Base-by-base conservation (phyloP, 2,888 invertebrate genomes). In the Stramonita haemastoma region DNA sequence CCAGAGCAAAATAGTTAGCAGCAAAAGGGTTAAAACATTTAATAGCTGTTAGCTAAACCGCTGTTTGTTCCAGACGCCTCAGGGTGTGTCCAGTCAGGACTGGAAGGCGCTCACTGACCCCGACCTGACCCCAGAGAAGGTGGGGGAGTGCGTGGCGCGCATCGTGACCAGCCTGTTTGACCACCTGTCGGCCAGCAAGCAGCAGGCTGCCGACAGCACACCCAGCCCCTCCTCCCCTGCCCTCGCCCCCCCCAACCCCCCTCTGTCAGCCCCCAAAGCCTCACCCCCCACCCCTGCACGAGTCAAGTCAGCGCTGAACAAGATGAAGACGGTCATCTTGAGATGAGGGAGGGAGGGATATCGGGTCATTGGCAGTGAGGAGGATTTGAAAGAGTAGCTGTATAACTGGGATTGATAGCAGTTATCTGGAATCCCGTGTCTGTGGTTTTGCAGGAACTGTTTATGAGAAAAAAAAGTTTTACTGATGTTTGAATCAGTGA, bases 121-220 rank as follows among this genome's bases (percentile, higher is more conserved):
- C 60, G 89, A 91, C 17, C 92, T 92, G 15, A 89, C 93, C 0
- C 91, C 93, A 2, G 92, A 92, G 60, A 92, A 91, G 22, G 92
- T 95, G 26, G 93, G 94, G 8, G 91, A 93, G 91, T 92, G 93
- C 56, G 94, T 95, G 66, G 91, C 93, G 13, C 91, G 92, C 70
- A 93, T 95, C 22, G 87, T 93, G 57, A 85, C 90, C 29, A 89
- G 90, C 77, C 89, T 92, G 22, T 87, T 92, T 73, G 73, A 77
- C 19, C 91, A 83, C 26, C 85, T 90, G 77, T 85, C 70, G 5
- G 86, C 81, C 79, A 89, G 73, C 87, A 56, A 86, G 32, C 87
- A 87, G 32, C 89, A 91, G 46, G 89, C 87, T 19, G 86, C 73
- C 19, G 86, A 85, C 85, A 81, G 86, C 46, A 32, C 87, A 0